Base-by-base conservation (phyloP, 2,797 vertebrate species). In the Tapirus indicus region DNA sequence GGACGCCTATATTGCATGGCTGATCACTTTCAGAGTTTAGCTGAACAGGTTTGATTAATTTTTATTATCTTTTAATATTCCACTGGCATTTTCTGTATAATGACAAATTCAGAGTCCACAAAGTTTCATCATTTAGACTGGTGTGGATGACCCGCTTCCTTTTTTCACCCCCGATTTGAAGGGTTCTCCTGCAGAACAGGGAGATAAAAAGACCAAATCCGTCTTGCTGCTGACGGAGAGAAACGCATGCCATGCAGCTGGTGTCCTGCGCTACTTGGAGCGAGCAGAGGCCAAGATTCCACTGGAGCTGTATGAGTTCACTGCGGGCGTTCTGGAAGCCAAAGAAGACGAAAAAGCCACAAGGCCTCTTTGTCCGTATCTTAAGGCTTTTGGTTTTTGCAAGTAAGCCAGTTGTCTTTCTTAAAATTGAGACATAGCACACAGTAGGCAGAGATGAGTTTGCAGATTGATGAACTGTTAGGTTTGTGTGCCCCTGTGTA, bases 1-100 rank as follows among this genome's bases (percentile, higher is more conserved):
- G 98, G 97, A 5, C 99, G 99, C 7, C 98, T 99, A 0, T 98
- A 98, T 68, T 99, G 99, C 98, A 99, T 99, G 99, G 98, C 98
- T 3, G 98, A 99, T 72, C 99, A 99, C 97, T 99, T 99, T 98
- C 98, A 98, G 71, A 98, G 99, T 96, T 97, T 98, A 78, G 74
- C 98, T 7, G 96, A 98, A 6, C 98, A 98, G 98, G 99, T 99
- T 97, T 96, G 98, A 66, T 54, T 32, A 17, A 71, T 58, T 97
- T 69, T 92, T 49, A 16, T 88, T 88, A 32, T 47, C 64, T 74
- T 72, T 90, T 44, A 56, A 6, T 68, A 35, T 91, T 69, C 16
- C 13, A 8, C 64, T 92, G 29, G 72, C 17, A 7, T 21, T 91
- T 89, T 3, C 41, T 0, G 25, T 1, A 0, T 52, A 47, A 29